phyloP scores from a whole-genome alignment of 2,113 vertebrate species.

The Charadrius vociferus region DNA sequence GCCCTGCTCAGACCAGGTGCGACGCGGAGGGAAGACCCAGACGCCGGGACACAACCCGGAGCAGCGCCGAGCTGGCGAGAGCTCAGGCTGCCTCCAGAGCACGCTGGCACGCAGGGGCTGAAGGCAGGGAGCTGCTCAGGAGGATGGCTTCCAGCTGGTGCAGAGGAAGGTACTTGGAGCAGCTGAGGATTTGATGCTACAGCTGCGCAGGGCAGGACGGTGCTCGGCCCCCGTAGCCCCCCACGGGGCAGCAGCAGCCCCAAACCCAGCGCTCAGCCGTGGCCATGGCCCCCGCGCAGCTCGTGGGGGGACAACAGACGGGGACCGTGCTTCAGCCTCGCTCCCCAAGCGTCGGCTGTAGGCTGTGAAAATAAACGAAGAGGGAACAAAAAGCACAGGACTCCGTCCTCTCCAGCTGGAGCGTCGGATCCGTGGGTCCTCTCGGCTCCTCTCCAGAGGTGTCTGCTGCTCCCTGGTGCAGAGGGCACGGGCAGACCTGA shows the following conservation, averaged over 20 bases:
- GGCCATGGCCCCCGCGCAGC: neutral
- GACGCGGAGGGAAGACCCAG: neutral
- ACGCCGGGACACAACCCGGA: fast-evolving
- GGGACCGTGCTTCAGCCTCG: neutral
- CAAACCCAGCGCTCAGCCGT: fast-evolving
- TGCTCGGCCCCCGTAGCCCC: neutral
- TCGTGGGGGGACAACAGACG: fast-evolving
- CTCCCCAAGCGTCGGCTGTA: fast-evolving
- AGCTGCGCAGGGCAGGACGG: fast-evolving
- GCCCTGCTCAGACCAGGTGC: neutral
- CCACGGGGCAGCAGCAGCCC: neutral
- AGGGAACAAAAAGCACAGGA: fast-evolving
- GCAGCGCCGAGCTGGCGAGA: neutral
- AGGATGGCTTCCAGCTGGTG: neutral
- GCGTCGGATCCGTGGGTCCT: fast-evolving
- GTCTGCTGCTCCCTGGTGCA: neutral
- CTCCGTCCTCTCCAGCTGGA: neutral
- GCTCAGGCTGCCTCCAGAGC: neutral
- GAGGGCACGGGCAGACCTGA: fast-evolving
- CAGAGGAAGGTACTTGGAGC: neutral
- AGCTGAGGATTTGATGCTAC: neutral
- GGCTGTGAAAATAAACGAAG: neutral
- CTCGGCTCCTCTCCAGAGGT: neutral
- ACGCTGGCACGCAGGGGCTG: fast-evolving
- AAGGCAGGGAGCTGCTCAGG: neutral